phyloP scores from a whole-genome alignment of 1,140 invertebrate genomes.

The Pteromalus puparum region DNA sequence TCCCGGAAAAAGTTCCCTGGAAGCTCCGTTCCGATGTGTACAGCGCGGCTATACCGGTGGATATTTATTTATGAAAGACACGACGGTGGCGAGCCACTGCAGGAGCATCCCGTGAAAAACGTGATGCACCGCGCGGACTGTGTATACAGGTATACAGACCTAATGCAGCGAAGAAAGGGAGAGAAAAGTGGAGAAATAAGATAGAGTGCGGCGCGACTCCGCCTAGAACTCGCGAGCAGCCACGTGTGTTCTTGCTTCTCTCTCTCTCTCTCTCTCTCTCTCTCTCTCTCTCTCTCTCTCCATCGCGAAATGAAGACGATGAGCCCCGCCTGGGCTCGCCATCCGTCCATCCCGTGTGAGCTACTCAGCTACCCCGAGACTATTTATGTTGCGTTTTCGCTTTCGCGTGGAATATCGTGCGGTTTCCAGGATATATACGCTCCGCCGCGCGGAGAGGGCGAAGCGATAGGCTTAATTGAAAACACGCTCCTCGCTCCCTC shows the following conservation, averaged over 20 bases:
- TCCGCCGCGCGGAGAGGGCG: background rate
- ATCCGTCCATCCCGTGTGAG: constrained; percentile 7
- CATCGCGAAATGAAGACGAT: constrained; percentile 30
- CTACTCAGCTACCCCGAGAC: background rate
- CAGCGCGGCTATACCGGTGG: too few relatives aligned
- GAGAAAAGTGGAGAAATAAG: background rate
- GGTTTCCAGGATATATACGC: constrained; percentile 39
- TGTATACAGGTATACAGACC: background rate
- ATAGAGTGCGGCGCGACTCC: background rate
- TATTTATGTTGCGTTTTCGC: constrained; percentile 55
- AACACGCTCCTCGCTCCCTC: constrained; percentile 7
- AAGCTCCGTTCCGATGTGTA: background rate
- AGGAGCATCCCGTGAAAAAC: background rate
- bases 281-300: background rate
- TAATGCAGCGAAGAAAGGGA: background rate
- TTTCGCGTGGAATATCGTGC: constrained; percentile 60
- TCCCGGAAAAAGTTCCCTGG: background rate
- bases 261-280: too few relatives aligned
- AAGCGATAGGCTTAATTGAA: constrained; percentile 28
- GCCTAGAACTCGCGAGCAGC: background rate
- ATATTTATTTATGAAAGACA: background rate
- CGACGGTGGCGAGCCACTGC: background rate
- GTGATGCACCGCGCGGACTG: background rate
- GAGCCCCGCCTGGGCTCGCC: background rate
- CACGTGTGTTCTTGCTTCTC: background rate